Base-by-base conservation (phyloP, 1,140 invertebrate genomes). In the Danaus melanippus region DNA sequence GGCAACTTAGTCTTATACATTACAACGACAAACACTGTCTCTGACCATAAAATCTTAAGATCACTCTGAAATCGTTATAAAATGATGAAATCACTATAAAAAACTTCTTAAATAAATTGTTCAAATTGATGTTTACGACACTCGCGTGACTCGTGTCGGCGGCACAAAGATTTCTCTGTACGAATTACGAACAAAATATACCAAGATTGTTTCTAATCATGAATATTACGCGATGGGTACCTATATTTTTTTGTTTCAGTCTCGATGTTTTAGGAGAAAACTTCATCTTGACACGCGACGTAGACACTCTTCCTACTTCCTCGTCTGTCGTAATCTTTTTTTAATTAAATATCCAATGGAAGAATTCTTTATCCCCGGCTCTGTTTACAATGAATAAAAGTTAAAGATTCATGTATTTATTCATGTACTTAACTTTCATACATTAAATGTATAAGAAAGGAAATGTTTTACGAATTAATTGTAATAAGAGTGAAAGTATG, bases 171-270 rank as follows among this genome's bases (percentile, higher is more conserved):
- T 84, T 83, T 83, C 78, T 74, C 75, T 60, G 54, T 58, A 60
- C 62, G 60, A 58, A 62, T 68, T 69, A 71, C 55, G 58, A 68
- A 76, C n/a, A 77, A 75, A 75, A 72, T 32, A 32, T 32, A 32
- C 71, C 65, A 70, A 76, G 68, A 76, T 75, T 76, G 73, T 78
- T 76, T 78, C 71, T 80, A 81, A 84, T 77, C 68, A 73, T 69
- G 67, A 67, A 67, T 67, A 73, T 77, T 78, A 77, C 69, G 69
- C 64, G 67, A 67, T 63, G 64, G 67, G 67, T 69, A 60, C 60
- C 64, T 67, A 71, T 64, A 63, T 69, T 66, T 56, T 67, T 70
- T 74, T 74, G 62, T 67, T 66, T 69, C 58, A 64, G 58, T 59
- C 71, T 53, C 61, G 65, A 41, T 60, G 69, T 66, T 72, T 74